phyloP scores from a whole-genome alignment of 1,140 invertebrate species.

The Danaus plexippus region DNA sequence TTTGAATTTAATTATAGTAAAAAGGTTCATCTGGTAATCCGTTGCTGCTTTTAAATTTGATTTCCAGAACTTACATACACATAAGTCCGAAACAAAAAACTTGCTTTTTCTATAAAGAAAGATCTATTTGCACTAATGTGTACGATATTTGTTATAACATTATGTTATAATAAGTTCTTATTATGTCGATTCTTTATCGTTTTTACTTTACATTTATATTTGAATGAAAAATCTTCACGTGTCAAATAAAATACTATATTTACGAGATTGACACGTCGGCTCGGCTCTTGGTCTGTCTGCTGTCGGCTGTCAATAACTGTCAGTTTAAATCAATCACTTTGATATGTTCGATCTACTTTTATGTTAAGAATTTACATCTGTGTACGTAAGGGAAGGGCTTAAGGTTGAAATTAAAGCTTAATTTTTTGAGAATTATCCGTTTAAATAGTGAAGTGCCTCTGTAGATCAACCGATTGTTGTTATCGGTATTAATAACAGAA shows the following conservation, averaged over 20 bases:
- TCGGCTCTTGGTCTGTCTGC: slow-evolving; percentile 23
- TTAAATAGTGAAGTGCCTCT: slow-evolving; percentile 28
- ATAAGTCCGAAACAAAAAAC: too few species aligned
- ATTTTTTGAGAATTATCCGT: slow-evolving; percentile 10
- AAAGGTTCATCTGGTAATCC: too few species aligned
- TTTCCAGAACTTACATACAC: too few species aligned
- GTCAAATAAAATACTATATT: slow-evolving; percentile 31
- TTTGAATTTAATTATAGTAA: too few species aligned
- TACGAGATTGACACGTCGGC: slow-evolving; percentile 41
- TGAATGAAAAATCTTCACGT: slow-evolving; percentile 27
- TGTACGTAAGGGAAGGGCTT: slow-evolving; percentile 10
- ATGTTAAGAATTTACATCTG: slow-evolving; percentile 6
- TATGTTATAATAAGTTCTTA: neutral
- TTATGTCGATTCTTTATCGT: slow-evolving; percentile 10
- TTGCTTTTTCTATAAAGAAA: too few species aligned
- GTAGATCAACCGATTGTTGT: slow-evolving; percentile 14
- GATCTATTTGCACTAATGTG: too few species aligned
- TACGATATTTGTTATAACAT: too few species aligned
- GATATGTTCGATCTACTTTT: slow-evolving; percentile 16
- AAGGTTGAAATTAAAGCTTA: slow-evolving; percentile 11
- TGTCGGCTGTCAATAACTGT: slow-evolving; percentile 36
- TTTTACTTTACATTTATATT: neutral
- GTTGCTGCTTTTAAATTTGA: too few species aligned
- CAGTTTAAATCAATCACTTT: slow-evolving; percentile 42
- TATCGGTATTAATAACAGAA: slow-evolving; percentile 13